Evolutionary conservation across 2,797 vertebrate genomes (phyloP).

Genomic region (Acrossocheilus wenchowensis): DNA sequence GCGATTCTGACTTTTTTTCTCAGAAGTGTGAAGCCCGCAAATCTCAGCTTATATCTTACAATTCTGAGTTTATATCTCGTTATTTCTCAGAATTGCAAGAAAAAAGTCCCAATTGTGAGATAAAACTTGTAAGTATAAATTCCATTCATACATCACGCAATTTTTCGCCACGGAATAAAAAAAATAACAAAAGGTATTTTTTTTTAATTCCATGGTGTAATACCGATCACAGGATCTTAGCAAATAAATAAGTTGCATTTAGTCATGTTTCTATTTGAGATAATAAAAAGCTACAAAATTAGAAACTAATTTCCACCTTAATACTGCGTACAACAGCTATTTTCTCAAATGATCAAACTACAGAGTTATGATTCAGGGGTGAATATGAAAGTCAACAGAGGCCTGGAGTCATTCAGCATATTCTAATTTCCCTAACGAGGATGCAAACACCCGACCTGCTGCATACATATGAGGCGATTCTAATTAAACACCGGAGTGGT

Average conservation of each 20-base stretch:
- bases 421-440: constrained; percentile 27
- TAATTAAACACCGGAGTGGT: constrained; percentile 25
- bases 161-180: not conserved
- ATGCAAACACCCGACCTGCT: constrained; percentile 5
- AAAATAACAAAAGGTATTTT: not conserved
- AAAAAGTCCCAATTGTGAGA: not conserved
- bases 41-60: too few relatives aligned
- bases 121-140: not conserved
- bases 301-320: not conserved
- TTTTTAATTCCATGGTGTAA: too few relatives aligned
- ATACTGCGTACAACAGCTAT: not conserved
- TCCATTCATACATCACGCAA: not conserved
- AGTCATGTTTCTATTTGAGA: not conserved
- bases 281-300: not conserved
- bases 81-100: not conserved
- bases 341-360: not conserved
- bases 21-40: too few relatives aligned
- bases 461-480: not conserved
- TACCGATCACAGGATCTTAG: not conserved
- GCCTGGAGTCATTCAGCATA: not conserved
- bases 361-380: not conserved
- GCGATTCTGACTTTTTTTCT: too few relatives aligned
- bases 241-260: not conserved
- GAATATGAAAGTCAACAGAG: constrained; percentile 8
- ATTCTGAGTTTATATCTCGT: not conserved